Evolutionary conservation across 1,140 invertebrate genomes (phyloP).

Genomic region (Brachionus asplanchnoidis): DNA sequence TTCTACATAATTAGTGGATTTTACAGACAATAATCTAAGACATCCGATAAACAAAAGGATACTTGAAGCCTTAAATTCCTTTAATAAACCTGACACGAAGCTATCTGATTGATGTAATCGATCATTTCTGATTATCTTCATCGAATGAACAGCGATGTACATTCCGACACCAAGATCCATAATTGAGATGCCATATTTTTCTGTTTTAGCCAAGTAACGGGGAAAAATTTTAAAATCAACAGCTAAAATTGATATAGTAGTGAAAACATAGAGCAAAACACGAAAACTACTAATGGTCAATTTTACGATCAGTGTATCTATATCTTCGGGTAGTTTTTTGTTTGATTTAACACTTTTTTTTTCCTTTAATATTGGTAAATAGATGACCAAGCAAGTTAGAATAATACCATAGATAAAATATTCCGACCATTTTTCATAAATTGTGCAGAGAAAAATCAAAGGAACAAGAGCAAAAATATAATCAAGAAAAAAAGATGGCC

Average conservation of each 20-base stretch:
- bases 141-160: conserved; percentile 9
- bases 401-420: neutral
- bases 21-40: conserved; percentile 60
- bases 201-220: conserved; percentile 57
- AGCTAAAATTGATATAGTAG: conserved; percentile 76
- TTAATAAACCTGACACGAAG: neutral
- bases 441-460: neutral
- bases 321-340: neutral
- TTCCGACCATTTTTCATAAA: neutral
- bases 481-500: conserved; percentile 4
- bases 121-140: conserved; percentile 30
- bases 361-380: neutral
- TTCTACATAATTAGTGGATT: conserved; percentile 69
- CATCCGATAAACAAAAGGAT: conserved; percentile 64
- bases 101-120: neutral
- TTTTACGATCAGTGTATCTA: neutral
- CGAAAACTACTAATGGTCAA: conserved; percentile 19
- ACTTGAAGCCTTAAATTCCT: conserved; percentile 7
- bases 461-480: neutral
- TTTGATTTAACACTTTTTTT: neutral
- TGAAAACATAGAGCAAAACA: conserved; percentile 49
- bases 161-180: conserved; percentile 41
- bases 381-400: neutral
- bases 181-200: conserved; percentile 5
- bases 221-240: conserved; percentile 87